Evolutionary conservation across 2,888 invertebrate species (phyloP).

Genomic region (Melitaea athalia): DNA sequence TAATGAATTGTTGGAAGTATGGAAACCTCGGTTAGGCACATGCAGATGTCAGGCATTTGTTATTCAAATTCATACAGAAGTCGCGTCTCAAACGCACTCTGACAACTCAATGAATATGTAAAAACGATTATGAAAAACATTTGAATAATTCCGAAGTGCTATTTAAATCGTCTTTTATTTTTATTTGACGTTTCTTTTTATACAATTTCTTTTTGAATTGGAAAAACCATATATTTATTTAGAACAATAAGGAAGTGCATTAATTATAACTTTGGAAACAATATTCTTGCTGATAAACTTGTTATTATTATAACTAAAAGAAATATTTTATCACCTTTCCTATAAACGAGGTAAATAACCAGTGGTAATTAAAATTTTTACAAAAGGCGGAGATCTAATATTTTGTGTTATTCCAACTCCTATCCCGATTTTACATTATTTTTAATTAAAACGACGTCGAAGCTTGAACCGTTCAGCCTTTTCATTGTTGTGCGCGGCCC

Average conservation of each 20-base stretch:
- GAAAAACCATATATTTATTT: neutral
- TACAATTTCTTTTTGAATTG: neutral
- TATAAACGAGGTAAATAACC: neutral
- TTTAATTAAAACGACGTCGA: conserved; percentile 65
- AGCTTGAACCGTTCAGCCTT: conserved; percentile 43
- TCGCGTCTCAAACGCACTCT: conserved; percentile 74
- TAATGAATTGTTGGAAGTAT: conserved; percentile 55
- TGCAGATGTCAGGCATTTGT: conserved; percentile 79
- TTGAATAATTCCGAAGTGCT: conserved; percentile 56
- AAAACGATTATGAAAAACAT: conserved; percentile 77
- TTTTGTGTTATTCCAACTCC: neutral
- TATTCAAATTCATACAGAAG: conserved; percentile 76
- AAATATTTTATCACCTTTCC: neutral
- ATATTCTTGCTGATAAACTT: too few relatives aligned
- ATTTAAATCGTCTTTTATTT: conserved; percentile 31
- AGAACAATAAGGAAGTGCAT: too few relatives aligned
- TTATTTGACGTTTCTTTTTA: conserved; percentile 22
- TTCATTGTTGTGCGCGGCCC: conserved; percentile 56
- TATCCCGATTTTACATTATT: conserved; percentile 38
- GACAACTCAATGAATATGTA: conserved; percentile 78
- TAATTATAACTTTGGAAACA: too few relatives aligned
- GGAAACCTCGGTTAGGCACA: conserved; percentile 63
- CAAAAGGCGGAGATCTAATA: neutral
- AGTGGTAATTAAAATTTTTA: neutral
- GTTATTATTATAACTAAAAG: too few relatives aligned